Evolutionary conservation across 2,797 vertebrate species (phyloP).

Genomic region (Scolopax bukidnonensis): DNA sequence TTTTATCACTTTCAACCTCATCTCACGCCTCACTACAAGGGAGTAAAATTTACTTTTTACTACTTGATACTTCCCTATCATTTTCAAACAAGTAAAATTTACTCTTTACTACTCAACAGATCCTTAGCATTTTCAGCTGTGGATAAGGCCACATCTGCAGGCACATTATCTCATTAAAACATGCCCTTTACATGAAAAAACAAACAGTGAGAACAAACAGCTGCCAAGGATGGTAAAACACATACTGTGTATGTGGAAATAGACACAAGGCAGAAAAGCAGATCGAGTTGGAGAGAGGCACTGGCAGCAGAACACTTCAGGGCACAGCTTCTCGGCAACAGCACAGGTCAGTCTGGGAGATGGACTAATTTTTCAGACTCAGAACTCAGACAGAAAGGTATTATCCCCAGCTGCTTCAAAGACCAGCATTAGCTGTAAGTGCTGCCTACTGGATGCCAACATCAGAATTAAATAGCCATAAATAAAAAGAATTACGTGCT

Average conservation of each 20-base stretch:
- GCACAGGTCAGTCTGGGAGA: not conserved
- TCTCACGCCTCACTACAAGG: not conserved
- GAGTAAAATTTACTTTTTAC: not conserved
- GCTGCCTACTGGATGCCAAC: not conserved
- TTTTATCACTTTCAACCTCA: not conserved
- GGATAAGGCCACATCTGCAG: not conserved
- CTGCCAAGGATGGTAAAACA: not conserved
- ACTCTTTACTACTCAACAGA: not conserved
- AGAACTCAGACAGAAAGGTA: not conserved
- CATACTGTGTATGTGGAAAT: not conserved
- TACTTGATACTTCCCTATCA: not conserved
- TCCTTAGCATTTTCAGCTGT: not conserved
- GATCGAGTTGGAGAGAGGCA: not conserved
- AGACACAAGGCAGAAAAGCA: not conserved
- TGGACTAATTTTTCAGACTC: not conserved
- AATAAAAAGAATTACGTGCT: not conserved
- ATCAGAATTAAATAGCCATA: not conserved
- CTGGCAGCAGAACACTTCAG: not conserved
- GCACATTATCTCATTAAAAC: not conserved
- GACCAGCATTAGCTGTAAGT: not conserved
- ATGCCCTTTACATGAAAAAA: not conserved
- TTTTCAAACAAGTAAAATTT: not conserved
- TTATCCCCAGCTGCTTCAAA: not conserved
- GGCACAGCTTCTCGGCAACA: not conserved
- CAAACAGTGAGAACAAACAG: not conserved